A percentile compares a stretch with the other conserved stretches of the same genome.
These are phyloP conservation scores for Conchocele bisecta DNA, from an alignment of 2,888 invertebrate species.

Conservation along the genomic window DNA sequence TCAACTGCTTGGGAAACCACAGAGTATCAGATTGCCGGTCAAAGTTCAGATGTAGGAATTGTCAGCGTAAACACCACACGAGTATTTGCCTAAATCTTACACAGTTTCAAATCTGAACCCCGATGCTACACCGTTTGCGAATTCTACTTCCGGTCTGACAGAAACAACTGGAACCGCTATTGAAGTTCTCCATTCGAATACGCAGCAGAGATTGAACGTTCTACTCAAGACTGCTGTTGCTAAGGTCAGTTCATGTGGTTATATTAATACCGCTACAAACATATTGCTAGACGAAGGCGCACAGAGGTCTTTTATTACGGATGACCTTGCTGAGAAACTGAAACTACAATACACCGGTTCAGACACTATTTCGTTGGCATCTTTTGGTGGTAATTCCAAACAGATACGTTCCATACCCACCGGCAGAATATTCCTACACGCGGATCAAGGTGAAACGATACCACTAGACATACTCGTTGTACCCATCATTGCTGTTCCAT, in stretches of 20 bases:
- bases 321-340: constrained; percentile 32
- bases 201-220: not conserved
- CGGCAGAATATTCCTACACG: constrained; percentile 14
- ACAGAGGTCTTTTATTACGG: constrained; percentile 34
- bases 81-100: too few species aligned
- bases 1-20: too few species aligned
- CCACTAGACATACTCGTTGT: constrained; percentile 44
- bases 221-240: constrained; percentile 21
- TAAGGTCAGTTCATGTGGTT: not conserved
- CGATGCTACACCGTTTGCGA: too few species aligned
- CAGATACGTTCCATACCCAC: constrained; percentile 3
- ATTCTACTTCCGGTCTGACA: too few species aligned
- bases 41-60: too few species aligned
- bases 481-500: constrained; percentile 41
- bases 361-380: constrained; percentile 24
- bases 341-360: constrained; percentile 10
- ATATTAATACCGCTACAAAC: not conserved
- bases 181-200: constrained; percentile 6
- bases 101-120: too few species aligned
- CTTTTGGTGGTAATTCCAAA: constrained; percentile 29
- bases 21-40: too few species aligned
- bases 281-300: constrained; percentile 34
- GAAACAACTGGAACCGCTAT: too few species aligned
- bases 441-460: constrained; percentile 23
- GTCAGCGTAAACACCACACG: too few species aligned